Evolutionary conservation across 2,113 vertebrate species (phyloP).

Genomic region (Caracal caracal): DNA sequence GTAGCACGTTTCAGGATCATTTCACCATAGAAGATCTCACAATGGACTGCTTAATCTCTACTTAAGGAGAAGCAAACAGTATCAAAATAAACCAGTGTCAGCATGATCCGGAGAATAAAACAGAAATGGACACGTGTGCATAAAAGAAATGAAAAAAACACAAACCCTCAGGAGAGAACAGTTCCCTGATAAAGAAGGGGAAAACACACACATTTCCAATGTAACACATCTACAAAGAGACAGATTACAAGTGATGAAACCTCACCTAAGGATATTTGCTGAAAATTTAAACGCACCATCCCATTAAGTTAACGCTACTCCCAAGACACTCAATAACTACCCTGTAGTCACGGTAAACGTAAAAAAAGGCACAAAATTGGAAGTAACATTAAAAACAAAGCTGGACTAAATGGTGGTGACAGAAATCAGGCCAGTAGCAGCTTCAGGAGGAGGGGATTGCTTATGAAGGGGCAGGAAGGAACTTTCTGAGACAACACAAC

Average conservation of each 20-base stretch:
- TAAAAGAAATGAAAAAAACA: not conserved
- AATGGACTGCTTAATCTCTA: not conserved
- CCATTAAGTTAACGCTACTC: not conserved
- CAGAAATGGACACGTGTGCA: not conserved
- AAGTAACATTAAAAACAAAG: not conserved
- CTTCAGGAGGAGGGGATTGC: not conserved
- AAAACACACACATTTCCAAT: not conserved
- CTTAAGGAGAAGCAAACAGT: not conserved
- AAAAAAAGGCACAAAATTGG: constrained; percentile 5
- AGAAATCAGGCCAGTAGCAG: not conserved
- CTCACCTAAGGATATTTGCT: constrained; percentile 55
- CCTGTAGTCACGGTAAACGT: constrained; percentile 75
- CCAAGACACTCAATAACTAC: constrained; percentile 65
- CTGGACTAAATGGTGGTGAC: not conserved
- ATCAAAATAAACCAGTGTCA: not conserved
- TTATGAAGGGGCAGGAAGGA: not conserved
- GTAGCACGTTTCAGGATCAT: not conserved
- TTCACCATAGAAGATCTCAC: not conserved
- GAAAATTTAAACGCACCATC: constrained; percentile 67
- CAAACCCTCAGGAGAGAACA: not conserved
- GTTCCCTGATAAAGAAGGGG: not conserved
- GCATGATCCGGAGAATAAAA: not conserved
- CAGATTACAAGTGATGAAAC: not conserved
- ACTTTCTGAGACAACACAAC: not conserved
- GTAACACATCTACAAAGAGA: not conserved